phyloP scores from a whole-genome alignment of 2,797 vertebrate species.

The Rhabdomys pumilio region DNA sequence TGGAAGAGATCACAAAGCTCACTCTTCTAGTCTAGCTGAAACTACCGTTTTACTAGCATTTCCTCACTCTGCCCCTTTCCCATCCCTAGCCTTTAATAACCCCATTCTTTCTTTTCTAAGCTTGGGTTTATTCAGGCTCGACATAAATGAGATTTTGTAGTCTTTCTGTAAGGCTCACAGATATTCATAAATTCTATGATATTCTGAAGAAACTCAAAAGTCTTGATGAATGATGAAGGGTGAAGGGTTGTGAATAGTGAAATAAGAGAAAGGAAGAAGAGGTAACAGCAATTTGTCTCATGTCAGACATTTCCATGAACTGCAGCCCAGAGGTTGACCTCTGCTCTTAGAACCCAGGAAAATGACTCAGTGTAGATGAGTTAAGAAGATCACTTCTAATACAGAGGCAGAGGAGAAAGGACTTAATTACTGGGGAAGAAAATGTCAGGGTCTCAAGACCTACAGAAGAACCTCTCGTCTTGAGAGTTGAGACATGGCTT shows the following conservation, averaged over 20 bases:
- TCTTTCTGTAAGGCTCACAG: background rate
- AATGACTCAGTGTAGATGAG: background rate
- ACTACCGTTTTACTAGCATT: background rate
- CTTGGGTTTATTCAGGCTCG: background rate
- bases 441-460: background rate
- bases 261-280: slow-evolving; percentile 9
- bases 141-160: background rate
- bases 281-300: background rate
- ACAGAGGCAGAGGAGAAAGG: background rate
- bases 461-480: background rate
- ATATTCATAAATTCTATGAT: slow-evolving; percentile 17
- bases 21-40: background rate
- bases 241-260: background rate
- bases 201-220: slow-evolving; percentile 1
- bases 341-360: slow-evolving; percentile 37
- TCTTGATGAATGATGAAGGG: background rate
- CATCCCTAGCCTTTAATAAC: background rate
- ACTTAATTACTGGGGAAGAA: slow-evolving; percentile 39
- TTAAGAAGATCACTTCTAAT: slow-evolving; percentile 56
- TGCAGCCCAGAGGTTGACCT: slow-evolving; percentile 31
- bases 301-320: background rate
- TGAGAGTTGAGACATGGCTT: slow-evolving; percentile 6
- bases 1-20: background rate
- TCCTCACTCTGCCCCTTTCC: background rate
- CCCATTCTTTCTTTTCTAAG: background rate